Base-by-base conservation (phyloP, 2,113 vertebrate genomes). In the Noctilio leporinus region DNA sequence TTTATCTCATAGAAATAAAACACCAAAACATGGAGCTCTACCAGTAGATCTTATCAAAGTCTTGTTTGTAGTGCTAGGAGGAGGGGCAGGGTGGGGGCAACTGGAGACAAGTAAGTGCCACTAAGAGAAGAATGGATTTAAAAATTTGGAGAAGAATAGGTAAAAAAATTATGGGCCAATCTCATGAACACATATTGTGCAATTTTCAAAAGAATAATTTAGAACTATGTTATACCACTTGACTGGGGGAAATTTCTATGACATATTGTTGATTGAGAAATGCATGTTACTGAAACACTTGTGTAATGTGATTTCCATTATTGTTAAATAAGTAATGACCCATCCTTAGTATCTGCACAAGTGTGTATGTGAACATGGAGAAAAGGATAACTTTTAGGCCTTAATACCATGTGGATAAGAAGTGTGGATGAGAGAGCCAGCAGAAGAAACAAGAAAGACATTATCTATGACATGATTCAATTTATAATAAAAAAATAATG, bases 181-280 rank as follows among this genome's bases (percentile, higher is more conserved):
- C 24, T 35, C 33, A 89, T 77, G 10, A 9, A 55, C 62, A 55
- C 24, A 49, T 89, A 43, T 33, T 59, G 15, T n/a, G 4, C 22
- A 62, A 51, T 78, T 73, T 93, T 69, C 40, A 86, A 86, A 89
- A 89, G 14, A 93, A 62, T 35, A 91, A 78, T 49, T 84, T 77
- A 90, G 59, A 49, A 67, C 65, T 38, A 43, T 81, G 38, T 20
- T 43, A 5, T 55, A 49, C 14, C 30, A 53, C 11, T 88, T 93
- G 72, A 77, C 64, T 53, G 69, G 70, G 72, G 77, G 17, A 30
- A 35, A 86, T 70, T 90, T 89, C 49, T 83, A 28, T 49, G 84
- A 84, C 85, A 59, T 64, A 65, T 19, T 82, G 38, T 57, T 45
- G 70, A 73, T 5, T 57, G 57, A 93, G 88, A 95, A 96, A 67